Evolutionary conservation across 2,888 invertebrate species (phyloP), one percentile per base, ranked within the genome.

Genomic region (Nipponacmea schrenckii): DNA sequence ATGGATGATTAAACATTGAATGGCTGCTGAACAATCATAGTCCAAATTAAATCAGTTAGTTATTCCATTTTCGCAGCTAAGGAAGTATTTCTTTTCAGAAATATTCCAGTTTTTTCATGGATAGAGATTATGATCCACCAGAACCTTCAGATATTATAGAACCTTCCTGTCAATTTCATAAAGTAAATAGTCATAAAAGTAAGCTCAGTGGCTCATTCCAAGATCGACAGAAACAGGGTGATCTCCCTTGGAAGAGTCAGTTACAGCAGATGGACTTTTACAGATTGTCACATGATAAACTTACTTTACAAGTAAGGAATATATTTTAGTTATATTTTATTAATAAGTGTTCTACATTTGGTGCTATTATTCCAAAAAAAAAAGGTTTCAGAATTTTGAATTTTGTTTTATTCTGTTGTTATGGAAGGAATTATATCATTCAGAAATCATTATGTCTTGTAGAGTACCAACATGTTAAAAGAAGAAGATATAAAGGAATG

Each of bases 191-290:
- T n/a, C 17, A n/a, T 20, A 67, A 70, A 64, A 48, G 45, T 31
- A 74, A 65, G 31, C 75, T 77, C 70, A 69, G 65, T 48, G 85
- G 85, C 8, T 82, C 83, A 24, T 83, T 83, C 68, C 76, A 77
- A 46, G 77, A 81, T 62, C 68, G 85, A 64, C 77, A 78, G 65
- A 74, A 79, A 44, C 70, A 77, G 20, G 71, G 74, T 17, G 12
- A 64, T 68, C 76, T 82, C 64, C 71, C 81, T 50, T 83, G 83
- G 82, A 73, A 76, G 73, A 80, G 83, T 45, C 78, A 77, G 67
- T 56, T 84, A 10, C 71, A 70, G 45, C 73, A 74, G 44, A 78
- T 80, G 50, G 77, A 80, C 31, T 74, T 78, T 17, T 78, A 77
- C 64, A 74, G 77, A 39, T 68, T 77, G 45, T 68, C 75, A n/a